Evolutionary conservation across 2,888 invertebrate genomes (phyloP), one percentile per base, ranked within the genome.

Genomic region (Clanis bilineata): DNA sequence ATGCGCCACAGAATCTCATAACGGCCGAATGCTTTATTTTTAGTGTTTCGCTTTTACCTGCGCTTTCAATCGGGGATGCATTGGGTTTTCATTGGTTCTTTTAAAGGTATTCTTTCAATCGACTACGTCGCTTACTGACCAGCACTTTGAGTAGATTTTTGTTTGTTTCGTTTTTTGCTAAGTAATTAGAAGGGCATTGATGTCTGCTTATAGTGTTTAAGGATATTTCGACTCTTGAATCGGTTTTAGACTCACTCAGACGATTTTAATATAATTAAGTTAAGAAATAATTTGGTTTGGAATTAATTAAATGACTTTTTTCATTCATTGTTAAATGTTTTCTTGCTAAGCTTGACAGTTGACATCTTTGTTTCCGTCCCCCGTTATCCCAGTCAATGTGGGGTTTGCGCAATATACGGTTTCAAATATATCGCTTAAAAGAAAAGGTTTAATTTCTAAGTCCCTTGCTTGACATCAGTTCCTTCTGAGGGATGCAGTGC

Each of bases 1-100:
- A 76, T 75, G 76, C 76, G 66, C 58, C 58, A 57, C 57, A 61
- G 61, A 36, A 58, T 51, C 56, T 57, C 64, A 64, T 64, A 65
- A 66, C 64, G 45, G 57, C 62, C 57, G 65, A 72, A 70, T 67
- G 63, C 60, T 73, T 75, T 74, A 75, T 74, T 74, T 76, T 70
- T 76, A 74, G 72, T 66, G 58, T 64, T 67, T 69, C 65, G 58
- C 61, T 64, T 69, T 70, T 55, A 73, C 73, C 77, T 76, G 71
- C 62, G 70, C 62, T 72, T 71, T 70, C 67, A 70, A 67, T 74
- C 64, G 38, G 57, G 58, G 55, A 58, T 62, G 66, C 63, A 63
- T 68, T 58, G 28, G 57, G 39, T 51, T 28, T 39, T 51, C 51
- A 39, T 38, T 51, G 38, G 12, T 25, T 58, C 28, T 47, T 28